phyloP scores from a whole-genome alignment of 35 echinoderm and acorn worm species.

The Chiridota heheva region DNA sequence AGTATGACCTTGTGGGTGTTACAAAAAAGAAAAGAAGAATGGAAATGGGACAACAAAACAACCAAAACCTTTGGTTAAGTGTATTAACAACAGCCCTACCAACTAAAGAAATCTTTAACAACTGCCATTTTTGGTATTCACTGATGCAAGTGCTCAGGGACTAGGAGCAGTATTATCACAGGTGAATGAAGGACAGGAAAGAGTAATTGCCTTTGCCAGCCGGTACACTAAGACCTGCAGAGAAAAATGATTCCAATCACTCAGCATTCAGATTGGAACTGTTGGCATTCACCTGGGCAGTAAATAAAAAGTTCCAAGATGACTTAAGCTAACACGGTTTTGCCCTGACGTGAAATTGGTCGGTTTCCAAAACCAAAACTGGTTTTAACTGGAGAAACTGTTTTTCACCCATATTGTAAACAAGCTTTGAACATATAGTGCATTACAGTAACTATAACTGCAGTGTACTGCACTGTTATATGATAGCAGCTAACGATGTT shows the following conservation, averaged over 20 bases:
- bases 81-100: background rate
- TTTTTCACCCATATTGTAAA: too few species aligned
- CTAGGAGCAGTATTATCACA: slow-evolving; percentile 53
- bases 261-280: slow-evolving; percentile 55
- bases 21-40: background rate
- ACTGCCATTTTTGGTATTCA: slow-evolving; percentile 39
- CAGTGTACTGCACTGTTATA: too few species aligned
- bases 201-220: slow-evolving; percentile 60
- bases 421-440: too few species aligned
- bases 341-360: too few species aligned
- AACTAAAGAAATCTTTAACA: background rate
- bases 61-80: slow-evolving; percentile 27
- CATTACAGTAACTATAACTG: too few species aligned
- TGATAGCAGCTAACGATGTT: too few species aligned
- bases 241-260: slow-evolving; percentile 49
- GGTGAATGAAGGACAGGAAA: slow-evolving; percentile 27
- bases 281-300: slow-evolving; percentile 58
- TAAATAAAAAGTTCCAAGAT: slow-evolving; percentile 63
- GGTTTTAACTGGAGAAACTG: too few species aligned
- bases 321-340: too few species aligned
- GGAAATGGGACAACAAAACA: slow-evolving; percentile 36
- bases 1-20: slow-evolving; percentile 26
- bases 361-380: too few species aligned
- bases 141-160: slow-evolving; percentile 44
- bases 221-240: slow-evolving; percentile 30